Base-by-base conservation (phyloP, 2,113 vertebrate genomes). In the Megaceryle torquata region DNA sequence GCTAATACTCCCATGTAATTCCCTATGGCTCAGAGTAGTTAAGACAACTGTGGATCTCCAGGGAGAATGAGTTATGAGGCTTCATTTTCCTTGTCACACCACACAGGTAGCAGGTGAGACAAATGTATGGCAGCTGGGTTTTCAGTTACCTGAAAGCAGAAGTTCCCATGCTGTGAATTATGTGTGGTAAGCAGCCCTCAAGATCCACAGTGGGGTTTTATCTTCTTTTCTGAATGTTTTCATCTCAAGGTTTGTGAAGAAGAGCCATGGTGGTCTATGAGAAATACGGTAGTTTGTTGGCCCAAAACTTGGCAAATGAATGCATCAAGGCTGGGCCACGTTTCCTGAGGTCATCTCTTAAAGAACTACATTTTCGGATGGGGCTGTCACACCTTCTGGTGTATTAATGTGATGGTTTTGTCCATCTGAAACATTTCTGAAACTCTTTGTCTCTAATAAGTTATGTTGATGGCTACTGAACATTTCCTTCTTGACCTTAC, bases 221-320 rank as follows among this genome's bases (percentile, higher is more conserved):
- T 67, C 60, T 81, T 75, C 13, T 26, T 7, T 59, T 65, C 22
- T n/a, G 35, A 57, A 16, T 26, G 4, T 1, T 84, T 75, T 56
- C 44, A 31, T 24, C 48, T 72, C 44, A 56, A 67, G 3, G 10
- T 50, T 75, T 71, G 7, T 15, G 57, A 89, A 4, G 2, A 79
- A 83, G 39, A 60, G 5, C 6, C 6, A 4, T 19, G 2, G 5
- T 1, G 0, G 9, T 14, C 26, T 25, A 20, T 7, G 13, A 70
- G 26, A 43, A 60, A 35, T 21, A 4, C 5, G 20, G 9, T 39
- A 50, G 15, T 46, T 54, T 79, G 11, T 63, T 70, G 37, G 14
- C 24, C 29, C 13, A 8, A 75, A 82, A 82, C 35, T 51, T 29
- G 19, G 10, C 35, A 54, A 75, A 70, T n/a, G 1, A 84, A n/a